Conservation (phyloP, 2,888 invertebrate genomes). For the Thymelicus sylvestris region DNA sequence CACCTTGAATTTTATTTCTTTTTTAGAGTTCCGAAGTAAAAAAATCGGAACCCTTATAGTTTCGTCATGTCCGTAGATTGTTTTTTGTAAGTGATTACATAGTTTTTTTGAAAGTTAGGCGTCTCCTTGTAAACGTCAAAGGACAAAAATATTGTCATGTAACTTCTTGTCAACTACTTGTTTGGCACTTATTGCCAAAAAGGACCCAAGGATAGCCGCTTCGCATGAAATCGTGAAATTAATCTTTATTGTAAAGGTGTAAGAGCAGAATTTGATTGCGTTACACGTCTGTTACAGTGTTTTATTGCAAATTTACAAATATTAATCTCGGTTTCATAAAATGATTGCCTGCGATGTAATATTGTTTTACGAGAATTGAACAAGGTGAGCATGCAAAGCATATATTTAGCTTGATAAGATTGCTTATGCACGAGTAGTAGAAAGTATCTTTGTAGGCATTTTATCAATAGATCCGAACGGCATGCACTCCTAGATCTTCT, state of each 20-base stretch:
- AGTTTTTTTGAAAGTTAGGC: neutral
- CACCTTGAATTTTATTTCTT: neutral
- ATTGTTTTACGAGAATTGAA: conserved; percentile 31
- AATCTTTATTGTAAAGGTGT: neutral
- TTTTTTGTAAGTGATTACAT: neutral
- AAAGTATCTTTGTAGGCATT: neutral
- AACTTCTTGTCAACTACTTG: conserved; percentile 15
- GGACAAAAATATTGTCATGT: conserved; percentile 5
- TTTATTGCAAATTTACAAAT: conserved; percentile 12
- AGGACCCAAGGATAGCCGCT: conserved; percentile 25
- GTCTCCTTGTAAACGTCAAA: neutral
- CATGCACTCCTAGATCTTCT: too few relatives aligned
- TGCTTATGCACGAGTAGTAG: neutral
- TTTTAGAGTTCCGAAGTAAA: too few relatives aligned
- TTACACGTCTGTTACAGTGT: neutral
- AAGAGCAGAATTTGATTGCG: neutral
- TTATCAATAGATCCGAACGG: neutral
- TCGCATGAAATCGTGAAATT: neutral
- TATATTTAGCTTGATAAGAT: conserved; percentile 25
- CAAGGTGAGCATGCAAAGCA: conserved; percentile 13
- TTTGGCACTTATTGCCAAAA: conserved; percentile 19
- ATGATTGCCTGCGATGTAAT: conserved; percentile 20
- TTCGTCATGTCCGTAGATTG: neutral
- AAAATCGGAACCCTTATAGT: too few relatives aligned
- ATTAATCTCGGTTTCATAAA: conserved; percentile 15